Base-by-base conservation (phyloP, 1,140 invertebrate species). In the Ylistrum balloti region DNA sequence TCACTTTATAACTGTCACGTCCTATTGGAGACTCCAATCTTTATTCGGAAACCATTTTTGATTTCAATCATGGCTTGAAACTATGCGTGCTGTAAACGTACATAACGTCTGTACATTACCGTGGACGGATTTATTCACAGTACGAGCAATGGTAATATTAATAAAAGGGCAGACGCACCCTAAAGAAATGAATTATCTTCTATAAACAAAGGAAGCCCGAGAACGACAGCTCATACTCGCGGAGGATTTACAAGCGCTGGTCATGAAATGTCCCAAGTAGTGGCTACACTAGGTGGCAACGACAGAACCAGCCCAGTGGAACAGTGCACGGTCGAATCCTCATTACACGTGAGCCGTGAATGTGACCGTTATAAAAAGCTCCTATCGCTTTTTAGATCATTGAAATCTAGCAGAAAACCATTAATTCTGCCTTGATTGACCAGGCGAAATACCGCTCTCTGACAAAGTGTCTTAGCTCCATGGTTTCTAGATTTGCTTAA, bases 401-500 rank as follows among this genome's bases (percentile, higher is more conserved):
- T 74, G 56, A 74, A 74, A 74, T 74, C 22, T 74, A 74, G 56
- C 56, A 74, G 56, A 74, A 74, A 74, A 74, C 56, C 56, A 74
- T 74, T 74, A 74, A 74, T 74, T 28, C 56, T 28, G 56, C 22
- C 9, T 74, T 74, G 56, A 74, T 74, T 74, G 56, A 74, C 56
- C 56, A 74, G 56, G 56, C 56, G 56, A 74, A 74, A 74, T 74
- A n/a, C 56, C 56, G 28, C 56, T 74, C 56, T 74, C 56, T 74
- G 56, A 74, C 56, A n/a, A 74, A 28, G 56, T 74, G 56, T n/a
- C 56, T 17, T 28, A 74, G 56, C 56, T 28, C 56, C 56, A 74
- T 74, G 56, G 56, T 74, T 74, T 28, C 56, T 74, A n/a, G 56
- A 74, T 74, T 74, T 74, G 56, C 56, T 74, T 74, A 74, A 74